Evolutionary conservation across 1,140 invertebrate genomes (phyloP).

Genomic region (Cyrtorhinus lividipennis): DNA sequence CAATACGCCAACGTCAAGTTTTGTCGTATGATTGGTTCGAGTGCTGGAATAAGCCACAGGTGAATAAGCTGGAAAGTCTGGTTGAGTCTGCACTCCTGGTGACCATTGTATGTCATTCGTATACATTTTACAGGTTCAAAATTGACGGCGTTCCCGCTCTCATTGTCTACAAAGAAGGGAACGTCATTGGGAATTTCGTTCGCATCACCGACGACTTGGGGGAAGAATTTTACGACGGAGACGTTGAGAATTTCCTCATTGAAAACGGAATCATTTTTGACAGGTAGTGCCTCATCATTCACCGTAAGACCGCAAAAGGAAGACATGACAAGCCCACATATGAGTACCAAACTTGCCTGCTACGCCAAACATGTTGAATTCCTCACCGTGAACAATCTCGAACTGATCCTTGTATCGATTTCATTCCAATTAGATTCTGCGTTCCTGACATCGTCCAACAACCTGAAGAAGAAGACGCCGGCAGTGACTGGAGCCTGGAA

Average conservation of each 20-base stretch:
- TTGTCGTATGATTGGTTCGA: conserved; percentile 61
- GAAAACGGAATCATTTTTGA: conserved; percentile 66
- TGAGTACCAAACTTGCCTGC: neutral
- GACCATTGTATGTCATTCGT: neutral
- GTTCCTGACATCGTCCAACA: conserved; percentile 11
- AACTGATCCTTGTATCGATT: neutral
- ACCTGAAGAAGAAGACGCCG: neutral
- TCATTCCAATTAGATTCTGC: neutral
- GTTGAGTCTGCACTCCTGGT: neutral
- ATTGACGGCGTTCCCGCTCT: conserved; percentile 79
- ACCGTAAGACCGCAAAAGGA: too few relatives aligned
- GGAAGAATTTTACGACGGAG: conserved; percentile 75
- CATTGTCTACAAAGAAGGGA: conserved; percentile 76
- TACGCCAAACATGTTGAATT: neutral
- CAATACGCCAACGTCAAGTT: conserved; percentile 85
- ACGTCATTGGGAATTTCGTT: conserved; percentile 88
- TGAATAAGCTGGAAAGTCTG: neutral
- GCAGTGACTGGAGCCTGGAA: conserved; percentile 15
- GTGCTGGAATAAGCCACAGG: conserved; percentile 32
- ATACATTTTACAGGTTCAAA: conserved; percentile 42
- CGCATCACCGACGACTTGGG: conserved; percentile 72
- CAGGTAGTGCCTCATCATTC: conserved; percentile 11
- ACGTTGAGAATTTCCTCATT: conserved; percentile 79
- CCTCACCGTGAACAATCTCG: neutral
- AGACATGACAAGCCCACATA: neutral